A percentile compares a stretch with the other conserved stretches of the same genome.
These are phyloP conservation scores for Anguilla rostrata DNA, from an alignment of 2,113 vertebrate genomes.

Conservation along the genomic window DNA sequence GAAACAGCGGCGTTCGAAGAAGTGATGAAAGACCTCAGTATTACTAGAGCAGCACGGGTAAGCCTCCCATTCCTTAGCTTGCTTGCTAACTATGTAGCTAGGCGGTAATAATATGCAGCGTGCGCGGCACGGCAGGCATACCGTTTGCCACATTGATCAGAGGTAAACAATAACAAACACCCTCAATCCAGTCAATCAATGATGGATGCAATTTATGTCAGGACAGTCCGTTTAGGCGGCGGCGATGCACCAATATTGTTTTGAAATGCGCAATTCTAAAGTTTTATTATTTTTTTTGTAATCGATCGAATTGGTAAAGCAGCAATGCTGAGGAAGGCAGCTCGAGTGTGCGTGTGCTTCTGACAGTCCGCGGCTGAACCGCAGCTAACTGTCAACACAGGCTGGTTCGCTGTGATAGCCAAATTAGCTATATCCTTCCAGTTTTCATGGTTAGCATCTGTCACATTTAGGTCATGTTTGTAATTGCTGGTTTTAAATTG, in stretches of 20 bases:
- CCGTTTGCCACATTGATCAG: neutral
- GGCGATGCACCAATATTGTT: neutral
- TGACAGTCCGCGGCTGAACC: slow-evolving; percentile 1
- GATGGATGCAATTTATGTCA: neutral
- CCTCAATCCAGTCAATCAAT: neutral
- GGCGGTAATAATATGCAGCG: neutral
- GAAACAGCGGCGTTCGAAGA: slow-evolving; percentile 94
- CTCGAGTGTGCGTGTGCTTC: neutral
- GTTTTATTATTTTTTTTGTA: neutral
- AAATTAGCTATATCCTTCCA: neutral
- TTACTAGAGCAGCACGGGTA: slow-evolving; percentile 90
- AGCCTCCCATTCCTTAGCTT: slow-evolving; percentile 48
- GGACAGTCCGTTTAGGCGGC: neutral
- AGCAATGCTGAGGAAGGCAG: neutral
- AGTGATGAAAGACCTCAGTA: slow-evolving; percentile 94
- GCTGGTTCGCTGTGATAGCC: neutral
- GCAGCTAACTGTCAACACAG: neutral
- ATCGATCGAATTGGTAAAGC: neutral
- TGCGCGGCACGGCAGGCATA: neutral
- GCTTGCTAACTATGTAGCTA: neutral
- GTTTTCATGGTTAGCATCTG: neutral
- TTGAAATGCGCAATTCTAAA: neutral
- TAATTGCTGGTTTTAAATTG: neutral
- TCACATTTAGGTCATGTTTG: neutral
- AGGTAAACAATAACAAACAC: slow-evolving; percentile 37